Evolutionary conservation across 2,888 invertebrate genomes (phyloP).

Genomic region (Nemoura dubitans): DNA sequence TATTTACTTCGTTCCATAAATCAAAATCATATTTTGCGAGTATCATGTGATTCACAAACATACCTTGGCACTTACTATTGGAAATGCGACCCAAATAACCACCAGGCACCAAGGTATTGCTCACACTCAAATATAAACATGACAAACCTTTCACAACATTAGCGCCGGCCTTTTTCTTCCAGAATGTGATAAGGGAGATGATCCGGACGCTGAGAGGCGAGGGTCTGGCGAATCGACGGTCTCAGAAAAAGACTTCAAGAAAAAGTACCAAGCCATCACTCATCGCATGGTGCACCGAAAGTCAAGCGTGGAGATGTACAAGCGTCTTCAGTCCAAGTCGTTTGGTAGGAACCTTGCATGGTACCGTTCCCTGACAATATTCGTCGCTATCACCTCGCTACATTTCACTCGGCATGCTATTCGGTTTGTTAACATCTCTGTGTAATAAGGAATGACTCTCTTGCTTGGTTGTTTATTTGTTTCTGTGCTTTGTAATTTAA

Average conservation of each 20-base stretch:
- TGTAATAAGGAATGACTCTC: not conserved
- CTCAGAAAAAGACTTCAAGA: constrained; percentile 86
- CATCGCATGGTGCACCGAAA: constrained; percentile 90
- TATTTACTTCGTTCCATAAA: not conserved
- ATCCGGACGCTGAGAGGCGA: constrained; percentile 26
- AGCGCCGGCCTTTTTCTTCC: not conserved
- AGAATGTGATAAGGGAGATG: constrained; percentile 19
- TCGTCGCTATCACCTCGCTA: not conserved
- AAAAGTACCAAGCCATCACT: constrained; percentile 85
- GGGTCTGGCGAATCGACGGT: constrained; percentile 68
- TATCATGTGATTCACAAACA: not conserved
- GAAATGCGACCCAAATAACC: not conserved
- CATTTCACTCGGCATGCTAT: not conserved
- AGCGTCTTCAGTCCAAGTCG: constrained; percentile 80
- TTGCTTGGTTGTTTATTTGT: not conserved
- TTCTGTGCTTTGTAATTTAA: not conserved
- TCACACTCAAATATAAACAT: not conserved
- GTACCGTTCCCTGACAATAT: not conserved
- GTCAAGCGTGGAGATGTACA: constrained; percentile 90
- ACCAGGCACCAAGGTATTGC: not conserved
- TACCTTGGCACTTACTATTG: not conserved
- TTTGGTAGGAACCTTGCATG: constrained; percentile 73
- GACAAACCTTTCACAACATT: too few species aligned
- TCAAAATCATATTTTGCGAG: not conserved
- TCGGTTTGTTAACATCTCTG: not conserved